These are phyloP conservation scores for Lanius ludovicianus DNA, from an alignment of 2,113 vertebrate genomes.

Conservation along the genomic window DNA sequence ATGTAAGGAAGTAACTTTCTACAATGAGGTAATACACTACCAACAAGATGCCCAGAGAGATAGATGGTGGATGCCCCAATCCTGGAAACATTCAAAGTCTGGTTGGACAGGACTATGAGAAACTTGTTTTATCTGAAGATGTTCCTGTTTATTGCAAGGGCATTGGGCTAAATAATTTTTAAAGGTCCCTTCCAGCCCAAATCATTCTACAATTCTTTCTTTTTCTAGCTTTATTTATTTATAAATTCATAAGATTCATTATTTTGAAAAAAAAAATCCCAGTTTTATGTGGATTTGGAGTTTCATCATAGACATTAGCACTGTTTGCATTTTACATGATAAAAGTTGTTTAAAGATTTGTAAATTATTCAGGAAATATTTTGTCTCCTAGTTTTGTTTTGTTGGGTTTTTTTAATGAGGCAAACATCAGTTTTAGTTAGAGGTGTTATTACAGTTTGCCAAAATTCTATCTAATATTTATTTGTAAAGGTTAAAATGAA, in stretches of 20 bases:
- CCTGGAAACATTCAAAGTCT: not conserved
- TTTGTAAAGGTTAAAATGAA: not conserved
- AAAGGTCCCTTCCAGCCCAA: not conserved
- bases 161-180: not conserved
- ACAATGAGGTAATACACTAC: too few relatives aligned
- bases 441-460: not conserved
- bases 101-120: not conserved
- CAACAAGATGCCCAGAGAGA: not conserved
- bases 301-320: not conserved
- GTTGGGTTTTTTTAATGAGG: not conserved
- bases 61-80: not conserved
- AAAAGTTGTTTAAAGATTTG: not conserved
- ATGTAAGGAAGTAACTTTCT: not conserved
- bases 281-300: not conserved
- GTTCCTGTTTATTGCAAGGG: not conserved
- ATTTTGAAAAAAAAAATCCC: not conserved
- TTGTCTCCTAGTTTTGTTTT: not conserved
- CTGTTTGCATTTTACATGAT: not conserved
- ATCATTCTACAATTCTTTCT: not conserved
- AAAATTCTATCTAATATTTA: not conserved
- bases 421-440: not conserved
- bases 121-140: not conserved
- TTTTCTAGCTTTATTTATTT: not conserved
- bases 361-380: slow-evolving; percentile 17
- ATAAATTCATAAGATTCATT: not conserved